phyloP scores from a whole-genome alignment of 2,113 vertebrate genomes.

The Ammodytes marinus region DNA sequence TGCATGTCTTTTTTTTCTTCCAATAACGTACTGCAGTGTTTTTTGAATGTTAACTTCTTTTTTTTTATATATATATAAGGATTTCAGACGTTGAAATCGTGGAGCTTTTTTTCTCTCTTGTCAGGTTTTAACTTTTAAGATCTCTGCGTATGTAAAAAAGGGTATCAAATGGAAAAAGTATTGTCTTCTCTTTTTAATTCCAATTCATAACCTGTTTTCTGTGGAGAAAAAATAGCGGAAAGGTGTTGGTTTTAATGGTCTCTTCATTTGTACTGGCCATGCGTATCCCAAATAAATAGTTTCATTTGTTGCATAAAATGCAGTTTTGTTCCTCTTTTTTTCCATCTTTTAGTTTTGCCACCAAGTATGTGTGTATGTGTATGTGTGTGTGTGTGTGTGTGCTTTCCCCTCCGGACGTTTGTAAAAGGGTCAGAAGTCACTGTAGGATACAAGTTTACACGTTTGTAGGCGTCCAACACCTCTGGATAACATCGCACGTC shows the following conservation, averaged over 20 bases:
- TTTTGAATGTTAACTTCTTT: slow-evolving; percentile 85
- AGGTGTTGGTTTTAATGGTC: slow-evolving; percentile 93
- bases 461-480: slow-evolving; percentile 61
- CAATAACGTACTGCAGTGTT: slow-evolving; percentile 85
- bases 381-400: not conserved
- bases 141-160: slow-evolving; percentile 90
- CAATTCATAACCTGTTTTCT: slow-evolving; percentile 88
- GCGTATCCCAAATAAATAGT: slow-evolving; percentile 98
- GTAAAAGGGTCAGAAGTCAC: slow-evolving; percentile 72
- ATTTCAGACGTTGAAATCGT: slow-evolving; percentile 85
- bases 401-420: slow-evolving; percentile 58
- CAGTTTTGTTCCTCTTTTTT: slow-evolving; percentile 60
- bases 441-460: slow-evolving; percentile 77
- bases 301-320: slow-evolving; percentile 92
- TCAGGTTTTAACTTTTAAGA: slow-evolving; percentile 90
- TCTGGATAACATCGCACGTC: slow-evolving; percentile 62
- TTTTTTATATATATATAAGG: slow-evolving; percentile 60
- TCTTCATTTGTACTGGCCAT: slow-evolving; percentile 98
- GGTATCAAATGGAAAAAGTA: slow-evolving; percentile 84
- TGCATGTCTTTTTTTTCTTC: slow-evolving; percentile 88
- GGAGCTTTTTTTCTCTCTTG: slow-evolving; percentile 84
- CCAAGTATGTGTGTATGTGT: no score
- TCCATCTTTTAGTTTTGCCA: not conserved
- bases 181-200: slow-evolving; percentile 91
- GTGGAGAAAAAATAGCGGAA: slow-evolving; percentile 90